These are phyloP conservation scores for Rhimphoctona megacephalus DNA, from an alignment of 2,888 invertebrate species.

Conservation along the genomic window DNA sequence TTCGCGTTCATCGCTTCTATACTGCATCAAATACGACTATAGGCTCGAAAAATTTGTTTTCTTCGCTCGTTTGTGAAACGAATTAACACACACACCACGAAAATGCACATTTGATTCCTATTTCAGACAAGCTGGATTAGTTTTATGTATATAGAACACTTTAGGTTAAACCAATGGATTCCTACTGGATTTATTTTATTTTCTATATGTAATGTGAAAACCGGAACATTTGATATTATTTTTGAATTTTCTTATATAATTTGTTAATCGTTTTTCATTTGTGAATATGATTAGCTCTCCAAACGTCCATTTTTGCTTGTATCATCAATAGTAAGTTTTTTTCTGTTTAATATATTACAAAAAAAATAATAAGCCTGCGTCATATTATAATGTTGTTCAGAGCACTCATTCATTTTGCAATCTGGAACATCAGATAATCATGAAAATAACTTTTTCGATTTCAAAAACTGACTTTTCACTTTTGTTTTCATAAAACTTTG, in stretches of 20 bases:
- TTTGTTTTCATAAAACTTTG: background rate
- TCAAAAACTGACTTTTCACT: background rate
- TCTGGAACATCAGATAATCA: background rate
- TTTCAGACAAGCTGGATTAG: background rate
- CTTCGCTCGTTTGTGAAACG: slow-evolving; percentile 30
- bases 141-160: background rate
- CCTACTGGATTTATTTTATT: background rate
- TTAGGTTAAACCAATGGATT: background rate
- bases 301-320: background rate
- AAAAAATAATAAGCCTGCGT: background rate
- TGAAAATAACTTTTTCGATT: background rate
- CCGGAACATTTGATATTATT: background rate
- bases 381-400: background rate
- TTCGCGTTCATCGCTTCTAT: slow-evolving; percentile 60
- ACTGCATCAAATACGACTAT: slow-evolving; percentile 20
- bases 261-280: background rate
- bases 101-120: background rate
- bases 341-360: background rate
- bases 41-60: slow-evolving; percentile 35
- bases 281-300: background rate
- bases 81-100: slow-evolving; percentile 31
- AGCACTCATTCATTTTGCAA: background rate
- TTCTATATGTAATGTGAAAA: background rate
- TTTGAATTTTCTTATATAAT: background rate
- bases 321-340: background rate